Base-by-base conservation (phyloP, 1,140 invertebrate genomes). In the Penaeus japonicus region DNA sequence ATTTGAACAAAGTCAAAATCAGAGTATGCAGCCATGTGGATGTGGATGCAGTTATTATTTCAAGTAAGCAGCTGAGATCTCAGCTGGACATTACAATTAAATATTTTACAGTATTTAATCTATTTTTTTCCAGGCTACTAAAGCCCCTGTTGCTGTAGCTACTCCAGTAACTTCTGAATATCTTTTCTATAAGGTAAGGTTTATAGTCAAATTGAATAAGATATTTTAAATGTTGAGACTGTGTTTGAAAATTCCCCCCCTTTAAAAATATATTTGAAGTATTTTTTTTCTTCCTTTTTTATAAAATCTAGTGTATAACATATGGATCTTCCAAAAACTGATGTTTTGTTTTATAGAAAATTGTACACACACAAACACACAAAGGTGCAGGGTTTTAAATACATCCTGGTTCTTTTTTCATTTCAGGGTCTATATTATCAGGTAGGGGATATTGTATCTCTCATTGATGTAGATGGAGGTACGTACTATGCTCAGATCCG, bases 401-500 rank as follows among this genome's bases (percentile, higher is more conserved):
- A 30, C 22, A 22, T 30, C 4, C 39, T 32, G 32, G 77, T 55
- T 55, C 87, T 54, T 90, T 82, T 87, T 15, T 81, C 88, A 82
- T 92, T 92, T 53, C 91, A 95, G 94, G 96, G 96, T 27, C 95
- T 94, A 89, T 98, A 97, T 93, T 96, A 96, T 93, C 96, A 98
- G 94, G 93, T 96, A 59, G 97, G 97, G 12, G 97, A 98, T 92
- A 96, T 98, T 91, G 97, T 98, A 0, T 97, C 96, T 1, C 93
- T 98, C 91, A 94, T 95, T 47, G 97, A 98, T 92, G 92, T 95
- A 55, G 95, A 96, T 84, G 95, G 96, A 80, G 95, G 94, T 78
- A 94, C 95, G 75, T 98, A 96, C 93, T 98, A 97, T 92, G 97
- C 97, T 55, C 97, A 98, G 93, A 95, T 98, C 54, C 94, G 96